Base-by-base conservation (phyloP, 1,140 invertebrate species). In the Limonius californicus region DNA sequence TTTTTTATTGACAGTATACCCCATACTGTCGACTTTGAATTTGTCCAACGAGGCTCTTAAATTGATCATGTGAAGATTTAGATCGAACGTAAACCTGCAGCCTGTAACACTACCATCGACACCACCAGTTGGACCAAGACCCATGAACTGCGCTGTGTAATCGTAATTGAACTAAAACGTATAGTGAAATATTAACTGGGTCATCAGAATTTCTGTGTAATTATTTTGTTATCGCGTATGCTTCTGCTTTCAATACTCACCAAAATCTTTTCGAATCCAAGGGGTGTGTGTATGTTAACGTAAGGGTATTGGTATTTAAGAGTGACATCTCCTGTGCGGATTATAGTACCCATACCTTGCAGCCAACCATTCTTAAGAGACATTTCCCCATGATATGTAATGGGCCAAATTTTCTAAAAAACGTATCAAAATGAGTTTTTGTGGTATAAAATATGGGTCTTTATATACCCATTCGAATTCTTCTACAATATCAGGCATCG, bases 351-450 rank as follows among this genome's bases (percentile, higher is more conserved):
- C 9, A 82, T 63, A n/a, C 78, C 79, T 14, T 71, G 75, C 73
- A 81, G 71, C 50, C 64, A 58, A 16, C 80, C 79, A 61, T 79
- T 66, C 19, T 73, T 71, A 16, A 82, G 69, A 23, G 71, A 76
- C 57, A 81, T 57, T 69, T 76, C 74, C 0, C 78, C 80, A 61
- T 78, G 79, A 68, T 79, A 80, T 54, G 75, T 78, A 9, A 80
- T 74, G 9, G 77, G 30, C 27, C 27, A 35, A 54, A 63, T 3
- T 27, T 14, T 27, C 21, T 15, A 63, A 66, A 74, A 76, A 30
- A 50, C 54, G 43, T 30, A 57, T 61, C 14, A 61, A 11, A 54
- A 21, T 59, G 1, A 18, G 32, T 61, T 6, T 14, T 16, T 18
- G 20, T 59, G 9, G 14, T 47, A 54, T 45, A 45, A 23, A 11